Evolutionary conservation across 2,113 vertebrate species (phyloP).

Genomic region (Tringa solitaria): DNA sequence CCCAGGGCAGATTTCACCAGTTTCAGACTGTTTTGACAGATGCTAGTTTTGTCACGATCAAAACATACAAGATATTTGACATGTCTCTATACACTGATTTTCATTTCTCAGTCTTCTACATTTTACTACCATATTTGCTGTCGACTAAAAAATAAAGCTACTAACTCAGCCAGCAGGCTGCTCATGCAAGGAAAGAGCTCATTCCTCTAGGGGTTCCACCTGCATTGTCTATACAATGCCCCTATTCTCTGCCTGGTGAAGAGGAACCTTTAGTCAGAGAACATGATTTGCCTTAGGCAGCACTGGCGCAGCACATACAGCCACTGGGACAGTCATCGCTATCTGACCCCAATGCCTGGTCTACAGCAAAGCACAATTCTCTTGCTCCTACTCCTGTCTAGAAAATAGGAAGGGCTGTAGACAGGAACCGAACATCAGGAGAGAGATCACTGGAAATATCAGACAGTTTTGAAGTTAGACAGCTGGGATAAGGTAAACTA

Average conservation of each 20-base stretch:
- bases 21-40: slow-evolving; percentile 44
- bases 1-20: background rate
- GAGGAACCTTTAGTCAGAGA: background rate
- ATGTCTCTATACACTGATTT: background rate
- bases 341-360: background rate
- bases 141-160: background rate
- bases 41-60: slow-evolving; percentile 8
- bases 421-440: rapidly evolving
- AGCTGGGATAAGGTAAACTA: background rate
- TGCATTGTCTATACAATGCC: background rate
- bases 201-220: background rate
- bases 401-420: background rate
- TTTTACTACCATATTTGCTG: background rate
- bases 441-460: background rate
- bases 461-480: background rate
- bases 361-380: background rate
- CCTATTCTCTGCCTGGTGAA: background rate
- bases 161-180: background rate
- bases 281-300: background rate
- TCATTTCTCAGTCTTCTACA: background rate
- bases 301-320: background rate
- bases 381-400: background rate
- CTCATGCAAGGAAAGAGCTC: background rate
- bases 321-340: rapidly evolving
- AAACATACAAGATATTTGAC: slow-evolving; percentile 12